Conservation (phyloP, 1,140 invertebrate genomes). For the Scaptomyza montana region DNA sequence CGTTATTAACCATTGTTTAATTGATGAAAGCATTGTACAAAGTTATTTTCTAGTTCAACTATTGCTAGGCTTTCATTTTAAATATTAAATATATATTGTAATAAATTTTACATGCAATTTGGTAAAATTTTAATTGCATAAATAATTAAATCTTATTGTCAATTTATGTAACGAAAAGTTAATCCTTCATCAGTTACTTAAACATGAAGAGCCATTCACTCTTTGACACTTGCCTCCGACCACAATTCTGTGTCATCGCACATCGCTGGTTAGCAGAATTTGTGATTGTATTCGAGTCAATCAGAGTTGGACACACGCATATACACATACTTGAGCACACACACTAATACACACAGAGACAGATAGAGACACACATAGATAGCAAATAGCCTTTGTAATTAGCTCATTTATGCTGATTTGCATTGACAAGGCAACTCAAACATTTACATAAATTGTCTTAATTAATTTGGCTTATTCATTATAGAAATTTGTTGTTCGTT, state of each 20-base stretch:
- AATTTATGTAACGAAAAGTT: neutral
- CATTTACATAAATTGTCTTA: conserved; percentile 64
- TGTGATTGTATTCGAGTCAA: conserved; percentile 53
- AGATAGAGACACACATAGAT: neutral
- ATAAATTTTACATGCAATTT: neutral
- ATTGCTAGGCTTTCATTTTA: neutral
- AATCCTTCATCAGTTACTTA: too few relatives aligned
- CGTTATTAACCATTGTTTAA: conserved; percentile 52
- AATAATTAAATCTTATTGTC: neutral
- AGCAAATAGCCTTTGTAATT: conserved; percentile 48
- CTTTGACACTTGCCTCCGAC: conserved; percentile 12
- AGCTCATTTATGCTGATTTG: conserved; percentile 78
- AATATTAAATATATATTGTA: too few relatives aligned
- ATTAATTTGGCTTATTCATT: conserved; percentile 77
- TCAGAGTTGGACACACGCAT: conserved; percentile 44
- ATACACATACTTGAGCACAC: conserved; percentile 6
- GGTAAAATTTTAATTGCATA: neutral
- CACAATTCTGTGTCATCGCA: conserved; percentile 33
- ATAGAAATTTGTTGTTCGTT: conserved; percentile 33
- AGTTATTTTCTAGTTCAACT: conserved; percentile 19
- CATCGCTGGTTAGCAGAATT: conserved; percentile 53
- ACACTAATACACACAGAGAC: neutral
- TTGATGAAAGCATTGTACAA: conserved; percentile 35
- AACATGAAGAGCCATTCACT: neutral
- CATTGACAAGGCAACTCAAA: conserved; percentile 67